A percentile compares a stretch with the other conserved stretches of the same genome.
These are phyloP conservation scores for Zaprionus obscuricornis DNA, from an alignment of 2,888 invertebrate genomes.

Conservation along the genomic window DNA sequence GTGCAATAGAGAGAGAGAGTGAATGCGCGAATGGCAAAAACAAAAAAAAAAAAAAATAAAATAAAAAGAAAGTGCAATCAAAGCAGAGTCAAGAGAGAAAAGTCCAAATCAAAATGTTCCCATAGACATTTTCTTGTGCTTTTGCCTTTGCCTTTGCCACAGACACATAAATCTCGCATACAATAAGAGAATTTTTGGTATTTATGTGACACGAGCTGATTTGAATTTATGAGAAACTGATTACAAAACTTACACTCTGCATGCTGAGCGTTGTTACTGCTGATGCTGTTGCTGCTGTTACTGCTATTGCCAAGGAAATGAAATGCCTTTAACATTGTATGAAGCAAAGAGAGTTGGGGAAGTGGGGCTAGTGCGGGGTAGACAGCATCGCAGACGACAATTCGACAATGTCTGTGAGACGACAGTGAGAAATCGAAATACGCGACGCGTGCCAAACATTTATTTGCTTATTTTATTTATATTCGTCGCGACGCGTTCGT, in stretches of 20 bases:
- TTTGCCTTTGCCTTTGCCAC: constrained; percentile 36
- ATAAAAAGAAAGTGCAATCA: neutral
- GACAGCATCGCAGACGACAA: constrained; percentile 14
- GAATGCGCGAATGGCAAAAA: constrained; percentile 3
- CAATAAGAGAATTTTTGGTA: constrained; percentile 41
- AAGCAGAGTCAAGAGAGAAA: constrained; percentile 8
- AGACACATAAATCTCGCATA: constrained; percentile 81
- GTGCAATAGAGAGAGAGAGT: too few relatives aligned
- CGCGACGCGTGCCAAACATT: constrained; percentile 56
- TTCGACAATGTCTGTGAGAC: constrained; percentile 31
- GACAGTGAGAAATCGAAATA: constrained; percentile 27
- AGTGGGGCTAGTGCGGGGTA: neutral
- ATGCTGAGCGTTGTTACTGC: too few relatives aligned
- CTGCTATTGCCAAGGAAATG: constrained; percentile 26
- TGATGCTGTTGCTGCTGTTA: too few relatives aligned
- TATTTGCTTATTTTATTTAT: neutral
- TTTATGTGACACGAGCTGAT: constrained; percentile 57
- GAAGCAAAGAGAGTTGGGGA: neutral
- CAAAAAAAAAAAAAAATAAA: too few relatives aligned
- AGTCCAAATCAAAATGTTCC: constrained; percentile 58
- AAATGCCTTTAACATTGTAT: too few relatives aligned
- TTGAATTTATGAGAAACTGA: constrained; percentile 81
- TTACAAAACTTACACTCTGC: constrained; percentile 57
- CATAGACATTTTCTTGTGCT: constrained; percentile 58
- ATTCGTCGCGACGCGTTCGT: too few relatives aligned